Evolutionary conservation across 2,888 invertebrate species (phyloP).

Genomic region (Drosophila antonietae): DNA sequence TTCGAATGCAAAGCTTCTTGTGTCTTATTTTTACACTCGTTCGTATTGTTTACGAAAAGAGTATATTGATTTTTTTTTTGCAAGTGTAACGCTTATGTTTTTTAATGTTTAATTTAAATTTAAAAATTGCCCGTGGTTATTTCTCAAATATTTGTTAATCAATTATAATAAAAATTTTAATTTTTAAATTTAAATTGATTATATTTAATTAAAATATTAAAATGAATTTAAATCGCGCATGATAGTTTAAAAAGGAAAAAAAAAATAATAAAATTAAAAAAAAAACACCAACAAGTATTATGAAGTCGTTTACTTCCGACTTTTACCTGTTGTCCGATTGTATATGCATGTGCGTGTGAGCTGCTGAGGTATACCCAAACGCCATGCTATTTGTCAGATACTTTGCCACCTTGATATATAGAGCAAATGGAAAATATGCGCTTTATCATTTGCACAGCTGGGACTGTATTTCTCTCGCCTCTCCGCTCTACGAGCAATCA

Average conservation of each 20-base stretch:
- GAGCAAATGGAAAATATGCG: background rate
- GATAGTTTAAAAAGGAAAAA: too few species aligned
- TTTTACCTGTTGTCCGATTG: background rate
- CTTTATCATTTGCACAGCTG: conserved; percentile 8
- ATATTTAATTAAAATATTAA: too few species aligned
- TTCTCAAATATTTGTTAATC: too few species aligned
- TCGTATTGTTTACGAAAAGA: background rate
- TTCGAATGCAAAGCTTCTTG: background rate
- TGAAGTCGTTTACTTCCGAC: background rate
- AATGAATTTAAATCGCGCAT: too few species aligned
- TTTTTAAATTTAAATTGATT: too few species aligned
- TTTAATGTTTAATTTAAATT: too few species aligned
- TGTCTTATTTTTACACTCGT: background rate
- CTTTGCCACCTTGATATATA: conserved; percentile 1
- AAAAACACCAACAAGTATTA: background rate
- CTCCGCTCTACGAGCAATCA: background rate
- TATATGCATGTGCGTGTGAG: background rate
- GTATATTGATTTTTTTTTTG: background rate
- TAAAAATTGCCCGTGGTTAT: too few species aligned
- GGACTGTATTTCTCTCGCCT: background rate
- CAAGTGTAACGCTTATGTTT: too few species aligned
- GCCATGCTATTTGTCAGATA: background rate
- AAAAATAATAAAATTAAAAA: too few species aligned
- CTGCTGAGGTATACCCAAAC: background rate
- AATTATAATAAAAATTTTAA: too few species aligned